Conservation (phyloP, 1,140 invertebrate species). For the Drosophila mojavensis region DNA sequence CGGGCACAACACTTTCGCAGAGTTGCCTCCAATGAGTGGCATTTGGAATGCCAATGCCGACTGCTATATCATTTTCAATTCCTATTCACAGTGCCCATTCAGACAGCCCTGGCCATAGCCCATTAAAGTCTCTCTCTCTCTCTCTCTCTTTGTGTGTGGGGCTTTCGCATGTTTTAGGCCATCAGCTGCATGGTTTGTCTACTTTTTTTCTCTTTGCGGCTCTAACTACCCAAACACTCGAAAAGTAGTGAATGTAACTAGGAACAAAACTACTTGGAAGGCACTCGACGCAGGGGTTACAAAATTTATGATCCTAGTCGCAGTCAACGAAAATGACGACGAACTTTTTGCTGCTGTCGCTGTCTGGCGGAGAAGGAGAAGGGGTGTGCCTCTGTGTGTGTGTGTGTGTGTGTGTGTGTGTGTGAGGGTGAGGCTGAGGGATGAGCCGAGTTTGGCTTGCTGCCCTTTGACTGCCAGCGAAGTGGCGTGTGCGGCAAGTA, state of each 20-base stretch:
- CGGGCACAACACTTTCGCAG: neutral
- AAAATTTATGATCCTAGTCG: conserved; percentile 74
- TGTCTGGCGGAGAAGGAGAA: conserved; percentile 16
- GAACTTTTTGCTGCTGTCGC: conserved; percentile 66
- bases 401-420: neutral
- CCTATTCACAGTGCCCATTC: conserved; percentile 3
- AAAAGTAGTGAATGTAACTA: conserved; percentile 13
- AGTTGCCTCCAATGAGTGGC: neutral
- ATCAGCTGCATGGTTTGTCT: conserved; percentile 23
- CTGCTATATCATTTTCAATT: conserved; percentile 10
- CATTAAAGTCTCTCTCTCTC: conserved; percentile 16
- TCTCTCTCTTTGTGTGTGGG: conserved; percentile 8
- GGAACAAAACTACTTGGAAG: conserved; percentile 28
- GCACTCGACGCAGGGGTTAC: conserved; percentile 56
- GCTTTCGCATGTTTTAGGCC: conserved; percentile 14
- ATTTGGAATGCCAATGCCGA: neutral
- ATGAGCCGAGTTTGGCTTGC: conserved; percentile 61
- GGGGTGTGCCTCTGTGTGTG: neutral
- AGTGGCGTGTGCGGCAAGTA: conserved; percentile 31
- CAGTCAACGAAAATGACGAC: conserved; percentile 73
- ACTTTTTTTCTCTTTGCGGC: conserved; percentile 12
- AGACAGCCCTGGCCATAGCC: neutral
- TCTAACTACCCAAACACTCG: conserved; percentile 39
- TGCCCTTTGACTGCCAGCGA: conserved; percentile 47
- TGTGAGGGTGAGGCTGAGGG: conserved; percentile 11